Conservation (phyloP, 2,113 vertebrate genomes). For the Onychostruthus taczanowskii region DNA sequence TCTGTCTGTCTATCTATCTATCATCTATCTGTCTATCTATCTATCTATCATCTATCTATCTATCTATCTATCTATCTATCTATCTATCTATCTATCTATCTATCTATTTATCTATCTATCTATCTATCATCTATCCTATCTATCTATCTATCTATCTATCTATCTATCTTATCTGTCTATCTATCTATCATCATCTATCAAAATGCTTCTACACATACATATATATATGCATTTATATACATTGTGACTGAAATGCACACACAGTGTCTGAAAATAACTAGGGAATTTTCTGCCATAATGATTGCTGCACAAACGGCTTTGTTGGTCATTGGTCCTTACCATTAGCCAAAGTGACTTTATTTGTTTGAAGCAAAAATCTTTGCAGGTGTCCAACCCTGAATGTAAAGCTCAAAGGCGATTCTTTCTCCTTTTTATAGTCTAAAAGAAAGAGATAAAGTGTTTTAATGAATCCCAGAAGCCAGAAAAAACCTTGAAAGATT, state of each 20-base stretch:
- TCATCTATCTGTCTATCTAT: not conserved
- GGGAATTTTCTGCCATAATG: not conserved
- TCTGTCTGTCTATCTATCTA: not conserved
- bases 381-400: not conserved
- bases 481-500: not conserved
- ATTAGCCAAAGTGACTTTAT: not conserved
- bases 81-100: not conserved
- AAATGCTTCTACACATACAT: not conserved
- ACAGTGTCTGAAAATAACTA: not conserved
- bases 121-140: not conserved
- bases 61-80: not conserved
- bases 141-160: not conserved
- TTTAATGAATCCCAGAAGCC: not conserved
- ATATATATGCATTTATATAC: too few relatives aligned
- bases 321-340: not conserved
- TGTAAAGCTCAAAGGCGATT: not conserved
- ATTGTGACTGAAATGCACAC: not conserved
- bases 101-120: not conserved
- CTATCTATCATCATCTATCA: not conserved
- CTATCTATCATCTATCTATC: not conserved
- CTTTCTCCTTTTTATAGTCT: not conserved
- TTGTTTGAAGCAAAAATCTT: not conserved
- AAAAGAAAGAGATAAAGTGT: not conserved
- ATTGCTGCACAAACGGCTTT: not conserved
- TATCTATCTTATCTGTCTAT: not conserved